These are phyloP conservation scores for Leucophenga maculata DNA, from an alignment of 2,888 invertebrate genomes.

Conservation along the genomic window DNA sequence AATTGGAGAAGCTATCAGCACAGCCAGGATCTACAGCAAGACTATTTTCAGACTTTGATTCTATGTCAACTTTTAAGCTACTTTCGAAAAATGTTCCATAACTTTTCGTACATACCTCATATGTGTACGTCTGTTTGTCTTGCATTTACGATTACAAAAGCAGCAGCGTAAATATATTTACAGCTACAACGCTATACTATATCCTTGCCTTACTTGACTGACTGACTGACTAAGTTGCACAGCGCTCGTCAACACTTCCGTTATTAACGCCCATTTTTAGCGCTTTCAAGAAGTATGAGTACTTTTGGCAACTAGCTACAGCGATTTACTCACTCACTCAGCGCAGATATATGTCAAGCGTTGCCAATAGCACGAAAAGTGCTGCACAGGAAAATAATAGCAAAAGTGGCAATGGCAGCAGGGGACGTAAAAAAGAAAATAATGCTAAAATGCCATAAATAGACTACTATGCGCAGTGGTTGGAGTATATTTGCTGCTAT, in stretches of 20 bases:
- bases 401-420: neutral
- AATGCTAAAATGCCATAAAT: no score
- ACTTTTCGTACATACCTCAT: slow-evolving; percentile 26
- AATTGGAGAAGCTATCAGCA: no score
- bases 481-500: slow-evolving; percentile 31
- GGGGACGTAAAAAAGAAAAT: neutral
- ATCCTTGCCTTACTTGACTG: no score
- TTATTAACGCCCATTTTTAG: slow-evolving; percentile 41
- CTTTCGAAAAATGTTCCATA: neutral
- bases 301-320: slow-evolving; percentile 26
- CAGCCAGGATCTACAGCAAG: no score
- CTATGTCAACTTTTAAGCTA: slow-evolving; percentile 17
- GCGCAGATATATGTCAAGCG: slow-evolving; percentile 63
- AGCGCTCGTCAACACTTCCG: slow-evolving; percentile 41
- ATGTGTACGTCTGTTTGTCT: slow-evolving; percentile 31
- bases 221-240: no score
- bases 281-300: neutral
- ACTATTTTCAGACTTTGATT: slow-evolving; percentile 31
- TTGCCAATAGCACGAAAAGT: slow-evolving; percentile 50
- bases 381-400: neutral
- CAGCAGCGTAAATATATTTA: slow-evolving; percentile 21
- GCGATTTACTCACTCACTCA: slow-evolving; percentile 40
- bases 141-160: neutral
- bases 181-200: neutral
- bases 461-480: slow-evolving; percentile 16